Evolutionary conservation across 2,888 invertebrate genomes (phyloP).

Genomic region (Halictus quadricinctus): DNA sequence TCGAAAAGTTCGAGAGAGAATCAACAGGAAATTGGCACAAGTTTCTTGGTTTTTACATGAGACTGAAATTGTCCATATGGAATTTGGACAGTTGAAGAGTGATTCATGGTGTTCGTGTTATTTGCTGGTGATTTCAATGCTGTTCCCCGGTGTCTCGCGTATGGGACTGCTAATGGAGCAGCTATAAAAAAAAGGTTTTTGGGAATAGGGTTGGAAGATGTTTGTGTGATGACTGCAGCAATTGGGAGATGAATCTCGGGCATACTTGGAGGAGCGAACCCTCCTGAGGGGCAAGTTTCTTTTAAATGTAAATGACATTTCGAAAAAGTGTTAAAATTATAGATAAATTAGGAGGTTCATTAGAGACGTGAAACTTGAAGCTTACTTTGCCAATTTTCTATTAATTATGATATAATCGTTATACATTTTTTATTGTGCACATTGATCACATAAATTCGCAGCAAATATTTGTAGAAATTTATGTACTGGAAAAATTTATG

Average conservation of each 20-base stretch:
- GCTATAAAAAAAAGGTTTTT: neutral
- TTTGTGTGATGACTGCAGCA: neutral
- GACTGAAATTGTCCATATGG: neutral
- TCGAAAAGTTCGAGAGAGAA: neutral
- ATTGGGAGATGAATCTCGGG: neutral
- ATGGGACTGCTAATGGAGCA: neutral
- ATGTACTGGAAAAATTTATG: neutral
- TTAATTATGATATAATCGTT: neutral
- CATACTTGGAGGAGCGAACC: neutral
- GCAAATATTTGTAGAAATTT: neutral
- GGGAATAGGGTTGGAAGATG: neutral
- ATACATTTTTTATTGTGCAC: neutral
- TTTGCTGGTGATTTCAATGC: conserved; percentile 9
- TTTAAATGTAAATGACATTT: neutral
- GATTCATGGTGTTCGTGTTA: neutral
- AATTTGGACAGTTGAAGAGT: neutral
- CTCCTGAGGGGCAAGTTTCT: conserved; percentile 6
- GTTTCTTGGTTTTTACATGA: neutral
- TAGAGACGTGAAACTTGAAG: neutral
- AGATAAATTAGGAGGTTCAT: neutral
- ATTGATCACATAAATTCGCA: neutral
- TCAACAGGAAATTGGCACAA: neutral
- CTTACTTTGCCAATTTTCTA: conserved; percentile 5
- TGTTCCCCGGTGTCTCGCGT: neutral
- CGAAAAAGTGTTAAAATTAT: neutral